These are phyloP conservation scores for Pachydiplax longipennis DNA, from an alignment of 2,888 invertebrate genomes.

Conservation along the genomic window DNA sequence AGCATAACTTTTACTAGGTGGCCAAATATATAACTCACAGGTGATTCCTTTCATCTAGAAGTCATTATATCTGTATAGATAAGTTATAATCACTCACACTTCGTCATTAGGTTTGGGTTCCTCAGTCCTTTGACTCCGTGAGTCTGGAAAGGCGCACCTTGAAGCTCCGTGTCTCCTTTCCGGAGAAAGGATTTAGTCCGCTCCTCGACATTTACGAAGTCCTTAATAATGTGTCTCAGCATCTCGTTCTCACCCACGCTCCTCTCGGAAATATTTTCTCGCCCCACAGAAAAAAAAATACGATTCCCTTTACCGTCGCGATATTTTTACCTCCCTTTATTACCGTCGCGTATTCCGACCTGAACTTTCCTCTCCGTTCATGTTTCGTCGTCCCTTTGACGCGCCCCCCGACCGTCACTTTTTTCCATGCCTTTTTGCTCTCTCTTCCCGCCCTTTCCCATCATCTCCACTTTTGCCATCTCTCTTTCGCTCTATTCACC, in stretches of 20 bases:
- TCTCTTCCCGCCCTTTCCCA: not conserved
- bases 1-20: no score
- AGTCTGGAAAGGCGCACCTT: not conserved
- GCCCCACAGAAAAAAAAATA: not conserved
- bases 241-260: not conserved
- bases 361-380: not conserved
- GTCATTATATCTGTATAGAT: no score
- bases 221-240: not conserved
- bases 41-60: no score
- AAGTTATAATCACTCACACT: no score
- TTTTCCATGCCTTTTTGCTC: no score
- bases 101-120: no score
- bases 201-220: conserved; percentile 9
- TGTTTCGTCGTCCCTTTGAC: not conserved
- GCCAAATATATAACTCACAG: no score
- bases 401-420: no score
- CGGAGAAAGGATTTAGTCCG: not conserved
- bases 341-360: not conserved
- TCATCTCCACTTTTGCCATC: not conserved
- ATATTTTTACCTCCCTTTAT: not conserved
- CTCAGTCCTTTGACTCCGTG: not conserved
- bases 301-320: not conserved
- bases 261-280: not conserved
- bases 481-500: not conserved
- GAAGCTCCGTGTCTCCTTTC: not conserved